Evolutionary conservation across 1,140 invertebrate genomes (phyloP).

Genomic region (Linepithema humile): DNA sequence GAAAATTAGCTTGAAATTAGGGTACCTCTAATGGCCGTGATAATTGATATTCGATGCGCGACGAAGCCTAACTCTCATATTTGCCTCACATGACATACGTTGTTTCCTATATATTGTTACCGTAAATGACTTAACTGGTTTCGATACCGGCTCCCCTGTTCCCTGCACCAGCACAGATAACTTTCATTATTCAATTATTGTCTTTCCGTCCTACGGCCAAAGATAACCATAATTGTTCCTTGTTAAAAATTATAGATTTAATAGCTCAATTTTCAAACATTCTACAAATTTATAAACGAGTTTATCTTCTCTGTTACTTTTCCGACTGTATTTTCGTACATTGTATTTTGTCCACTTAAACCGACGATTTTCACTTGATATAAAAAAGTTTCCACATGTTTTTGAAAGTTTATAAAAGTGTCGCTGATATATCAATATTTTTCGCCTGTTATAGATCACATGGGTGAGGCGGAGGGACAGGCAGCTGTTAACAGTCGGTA

Average conservation of each 20-base stretch:
- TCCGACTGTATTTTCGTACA: neutral
- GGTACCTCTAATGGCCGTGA: conserved; percentile 59
- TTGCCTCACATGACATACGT: conserved; percentile 50
- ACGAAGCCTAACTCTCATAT: conserved; percentile 18
- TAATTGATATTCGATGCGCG: conserved; percentile 72
- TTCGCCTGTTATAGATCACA: conserved; percentile 86
- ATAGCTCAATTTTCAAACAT: neutral
- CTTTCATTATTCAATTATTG: conserved; percentile 4
- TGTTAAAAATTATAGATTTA: neutral
- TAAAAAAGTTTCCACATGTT: no score
- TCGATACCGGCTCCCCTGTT: conserved; percentile 50
- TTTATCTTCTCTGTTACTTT: neutral
- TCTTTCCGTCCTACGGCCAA: neutral
- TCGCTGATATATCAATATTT: neutral
- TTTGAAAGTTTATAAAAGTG: neutral
- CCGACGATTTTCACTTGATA: neutral
- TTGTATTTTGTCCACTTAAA: neutral
- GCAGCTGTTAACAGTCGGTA: conserved; percentile 90
- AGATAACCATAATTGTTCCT: neutral
- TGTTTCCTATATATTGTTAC: conserved; percentile 61
- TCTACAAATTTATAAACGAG: neutral
- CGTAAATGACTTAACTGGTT: conserved; percentile 54
- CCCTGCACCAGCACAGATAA: neutral
- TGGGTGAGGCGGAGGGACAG: conserved; percentile 90
- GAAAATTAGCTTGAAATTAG: conserved; percentile 72